phyloP scores from a whole-genome alignment of 2,888 invertebrate species.

The Cenopis cana region DNA sequence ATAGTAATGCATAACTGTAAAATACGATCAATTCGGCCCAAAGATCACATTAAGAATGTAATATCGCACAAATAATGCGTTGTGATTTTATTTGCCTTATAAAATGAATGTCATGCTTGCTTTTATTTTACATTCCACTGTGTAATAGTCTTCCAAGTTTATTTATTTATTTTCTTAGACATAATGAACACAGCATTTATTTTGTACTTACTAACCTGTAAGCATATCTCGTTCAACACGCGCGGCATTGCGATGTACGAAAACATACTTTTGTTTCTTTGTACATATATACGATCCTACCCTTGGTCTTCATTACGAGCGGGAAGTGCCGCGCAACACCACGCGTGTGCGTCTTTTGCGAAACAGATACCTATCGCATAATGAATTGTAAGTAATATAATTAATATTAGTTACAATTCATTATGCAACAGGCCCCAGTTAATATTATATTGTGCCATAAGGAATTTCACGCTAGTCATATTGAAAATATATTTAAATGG shows the following conservation, averaged over 20 bases:
- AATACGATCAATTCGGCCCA: no score
- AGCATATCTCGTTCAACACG: background rate
- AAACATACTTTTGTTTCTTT: background rate
- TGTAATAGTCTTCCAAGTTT: slow-evolving; percentile 43
- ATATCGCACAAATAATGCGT: slow-evolving; percentile 12
- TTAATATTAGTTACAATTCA: no score
- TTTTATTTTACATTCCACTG: slow-evolving; percentile 38
- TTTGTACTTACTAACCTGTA: slow-evolving; percentile 13
- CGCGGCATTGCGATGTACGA: background rate
- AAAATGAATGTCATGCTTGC: slow-evolving; percentile 28
- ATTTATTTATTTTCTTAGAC: slow-evolving; percentile 36
- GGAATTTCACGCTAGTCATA: slow-evolving; percentile 45
- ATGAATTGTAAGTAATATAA: no score
- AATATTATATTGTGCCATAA: slow-evolving; percentile 41
- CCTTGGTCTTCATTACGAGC: background rate
- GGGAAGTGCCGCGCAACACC: background rate
- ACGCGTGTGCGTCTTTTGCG: background rate
- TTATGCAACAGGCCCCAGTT: no score
- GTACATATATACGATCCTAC: background rate
- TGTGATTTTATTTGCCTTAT: background rate
- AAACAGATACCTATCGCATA: background rate
- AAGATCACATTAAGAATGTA: background rate
- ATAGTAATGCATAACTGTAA: background rate
- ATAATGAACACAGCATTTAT: slow-evolving; percentile 38
- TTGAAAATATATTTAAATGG: slow-evolving; percentile 30